Conservation (phyloP, 2,113 vertebrate genomes). For the Zootoca vivipara region DNA sequence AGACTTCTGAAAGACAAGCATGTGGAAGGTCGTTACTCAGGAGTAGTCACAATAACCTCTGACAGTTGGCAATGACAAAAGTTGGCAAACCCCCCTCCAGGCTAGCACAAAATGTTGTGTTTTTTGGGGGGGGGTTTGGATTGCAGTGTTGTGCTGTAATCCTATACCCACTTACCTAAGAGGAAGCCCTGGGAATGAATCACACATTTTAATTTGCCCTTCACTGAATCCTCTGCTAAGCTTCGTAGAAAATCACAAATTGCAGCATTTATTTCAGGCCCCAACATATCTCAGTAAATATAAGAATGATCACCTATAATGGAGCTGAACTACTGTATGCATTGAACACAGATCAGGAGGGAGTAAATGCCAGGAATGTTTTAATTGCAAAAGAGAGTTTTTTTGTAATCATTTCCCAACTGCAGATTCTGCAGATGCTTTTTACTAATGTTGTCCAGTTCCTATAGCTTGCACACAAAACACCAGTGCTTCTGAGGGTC, state of each 20-base stretch:
- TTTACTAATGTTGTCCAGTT: slow-evolving; percentile 19
- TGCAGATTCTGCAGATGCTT: accelerated
- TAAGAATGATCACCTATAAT: background rate
- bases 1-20: too few species aligned
- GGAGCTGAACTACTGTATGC: background rate
- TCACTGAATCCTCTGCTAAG: background rate
- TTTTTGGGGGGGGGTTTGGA: too few species aligned
- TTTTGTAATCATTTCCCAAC: slow-evolving; percentile 41
- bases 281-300: background rate
- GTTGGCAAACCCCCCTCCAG: too few species aligned
- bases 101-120: too few species aligned
- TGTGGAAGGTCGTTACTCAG: too few species aligned
- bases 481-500: slow-evolving; percentile 46
- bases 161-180: too few species aligned
- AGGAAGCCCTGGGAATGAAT: background rate
- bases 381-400: slow-evolving; percentile 29
- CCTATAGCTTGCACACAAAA: slow-evolving; percentile 50
- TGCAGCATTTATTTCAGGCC: too few species aligned
- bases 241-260: background rate
- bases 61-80: too few species aligned
- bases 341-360: background rate
- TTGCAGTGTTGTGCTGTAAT: too few species aligned
- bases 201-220: background rate
- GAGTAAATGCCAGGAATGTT: slow-evolving; percentile 17
- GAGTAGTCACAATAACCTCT: too few species aligned